These are phyloP conservation scores for Chymomyza amoena DNA, from an alignment of 2,888 invertebrate species.

Conservation along the genomic window DNA sequence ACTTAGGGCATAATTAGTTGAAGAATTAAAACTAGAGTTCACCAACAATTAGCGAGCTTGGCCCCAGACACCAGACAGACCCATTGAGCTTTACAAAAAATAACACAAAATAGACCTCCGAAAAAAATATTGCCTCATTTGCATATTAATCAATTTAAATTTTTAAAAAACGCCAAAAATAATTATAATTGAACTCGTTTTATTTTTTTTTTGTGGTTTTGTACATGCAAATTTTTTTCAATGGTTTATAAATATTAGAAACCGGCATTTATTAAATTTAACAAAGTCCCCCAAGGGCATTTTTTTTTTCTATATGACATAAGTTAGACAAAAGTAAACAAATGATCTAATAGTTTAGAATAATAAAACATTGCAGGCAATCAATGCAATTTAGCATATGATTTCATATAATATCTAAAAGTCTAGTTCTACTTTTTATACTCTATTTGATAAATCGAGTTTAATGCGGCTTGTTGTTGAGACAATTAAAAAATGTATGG, in stretches of 20 bases:
- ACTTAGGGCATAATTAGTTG: constrained; percentile 33
- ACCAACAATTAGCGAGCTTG: constrained; percentile 58
- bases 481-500: constrained; percentile 37
- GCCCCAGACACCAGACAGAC: constrained; percentile 41
- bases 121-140: neutral
- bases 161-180: neutral
- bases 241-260: neutral
- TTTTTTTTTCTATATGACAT: neutral
- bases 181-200: constrained; percentile 62
- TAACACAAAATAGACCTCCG: neutral
- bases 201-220: neutral
- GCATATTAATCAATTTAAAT: constrained; percentile 9
- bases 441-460: constrained; percentile 25
- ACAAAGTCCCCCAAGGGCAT: neutral
- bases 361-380: constrained; percentile 29
- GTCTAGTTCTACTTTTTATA: constrained; percentile 26
- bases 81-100: constrained; percentile 26
- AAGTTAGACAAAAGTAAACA: constrained; percentile 1
- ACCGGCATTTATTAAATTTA: neutral
- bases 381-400: constrained; percentile 66
- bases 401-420: constrained; percentile 46
- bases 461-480: constrained; percentile 12
- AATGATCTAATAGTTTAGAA: constrained; percentile 51
- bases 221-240: neutral
- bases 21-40: constrained; percentile 30